These are phyloP conservation scores for Excalfactoria chinensis DNA, from an alignment of 2,113 vertebrate species.

Conservation along the genomic window DNA sequence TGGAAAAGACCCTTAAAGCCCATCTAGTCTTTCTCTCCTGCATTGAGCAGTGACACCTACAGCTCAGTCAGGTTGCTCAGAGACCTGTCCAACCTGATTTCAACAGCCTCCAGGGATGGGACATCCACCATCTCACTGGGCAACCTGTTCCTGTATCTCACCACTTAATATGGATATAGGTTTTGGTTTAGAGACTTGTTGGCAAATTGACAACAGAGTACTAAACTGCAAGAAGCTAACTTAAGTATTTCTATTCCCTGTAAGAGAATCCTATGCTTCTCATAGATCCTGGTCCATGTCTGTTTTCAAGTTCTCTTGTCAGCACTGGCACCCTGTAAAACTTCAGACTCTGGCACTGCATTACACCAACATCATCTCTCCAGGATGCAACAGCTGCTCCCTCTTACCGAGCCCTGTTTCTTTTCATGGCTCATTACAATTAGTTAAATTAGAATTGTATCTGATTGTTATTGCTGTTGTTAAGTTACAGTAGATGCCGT, in stretches of 20 bases:
- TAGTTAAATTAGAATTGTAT: conserved; percentile 4
- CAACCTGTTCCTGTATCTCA: too few species aligned
- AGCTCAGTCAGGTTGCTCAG: too few species aligned
- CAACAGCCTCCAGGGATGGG: too few species aligned
- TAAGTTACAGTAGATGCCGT: conserved; percentile 40
- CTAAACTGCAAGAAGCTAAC: not conserved
- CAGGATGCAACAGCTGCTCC: not conserved
- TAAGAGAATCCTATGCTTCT: not conserved
- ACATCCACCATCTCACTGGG: too few species aligned
- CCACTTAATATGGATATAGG: too few species aligned
- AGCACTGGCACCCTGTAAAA: not conserved
- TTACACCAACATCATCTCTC: not conserved
- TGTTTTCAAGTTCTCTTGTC: not conserved
- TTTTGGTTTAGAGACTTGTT: not conserved
- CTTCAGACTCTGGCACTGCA: fast-evolving
- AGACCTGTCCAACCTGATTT: too few species aligned
- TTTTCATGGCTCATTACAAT: conserved; percentile 60
- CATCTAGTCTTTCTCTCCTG: too few species aligned
- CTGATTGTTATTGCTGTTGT: conserved; percentile 36
- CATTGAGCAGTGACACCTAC: too few species aligned
- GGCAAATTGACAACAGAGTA: not conserved
- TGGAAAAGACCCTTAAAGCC: too few species aligned
- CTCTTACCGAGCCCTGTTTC: conserved; percentile 11
- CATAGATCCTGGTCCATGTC: not conserved
- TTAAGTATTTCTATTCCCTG: not conserved